A percentile compares a stretch with the other conserved stretches of the same genome.
Conservation (phyloP, 2,888 invertebrate species). For the Acleris sparsana region DNA sequence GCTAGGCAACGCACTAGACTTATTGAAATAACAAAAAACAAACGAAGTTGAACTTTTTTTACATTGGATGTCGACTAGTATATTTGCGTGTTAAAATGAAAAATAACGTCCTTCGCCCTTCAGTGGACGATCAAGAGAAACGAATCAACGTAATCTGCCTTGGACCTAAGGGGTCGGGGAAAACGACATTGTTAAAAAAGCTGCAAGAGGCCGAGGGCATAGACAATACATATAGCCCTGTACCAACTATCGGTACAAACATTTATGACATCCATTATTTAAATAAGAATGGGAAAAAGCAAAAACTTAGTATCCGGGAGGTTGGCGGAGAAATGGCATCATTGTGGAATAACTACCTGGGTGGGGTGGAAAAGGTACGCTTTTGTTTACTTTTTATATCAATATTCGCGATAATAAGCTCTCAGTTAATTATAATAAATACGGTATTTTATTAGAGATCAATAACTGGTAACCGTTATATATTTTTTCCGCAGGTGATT, state of each 20-base stretch:
- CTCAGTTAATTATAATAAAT: background rate
- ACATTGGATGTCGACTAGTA: background rate
- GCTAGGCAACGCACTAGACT: constrained; percentile 8
- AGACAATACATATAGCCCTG: constrained; percentile 90
- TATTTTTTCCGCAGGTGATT: constrained; percentile 76
- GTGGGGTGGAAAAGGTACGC: constrained; percentile 82
- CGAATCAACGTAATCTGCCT: constrained; percentile 85
- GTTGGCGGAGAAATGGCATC: constrained; percentile 93
- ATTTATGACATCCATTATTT: constrained; percentile 85
- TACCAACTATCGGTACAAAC: constrained; percentile 91
- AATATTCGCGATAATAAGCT: background rate
- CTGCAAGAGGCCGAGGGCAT: constrained; percentile 87
- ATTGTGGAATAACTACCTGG: constrained; percentile 90
- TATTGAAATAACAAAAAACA: constrained; percentile 19
- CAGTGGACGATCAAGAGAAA: constrained; percentile 72
- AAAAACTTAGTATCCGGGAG: constrained; percentile 86
- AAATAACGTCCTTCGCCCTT: constrained; percentile 23
- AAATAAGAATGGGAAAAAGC: constrained; percentile 77
- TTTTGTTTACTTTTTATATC: background rate
- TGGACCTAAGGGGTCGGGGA: constrained; percentile 91
- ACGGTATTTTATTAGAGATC: background rate
- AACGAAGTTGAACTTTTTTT: background rate
- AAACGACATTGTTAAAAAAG: constrained; percentile 90
- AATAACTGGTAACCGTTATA: background rate
- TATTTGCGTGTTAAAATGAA: constrained; percentile 18